phyloP scores from a whole-genome alignment of 1,140 invertebrate species.

The Dinothrombium tinctorium region DNA sequence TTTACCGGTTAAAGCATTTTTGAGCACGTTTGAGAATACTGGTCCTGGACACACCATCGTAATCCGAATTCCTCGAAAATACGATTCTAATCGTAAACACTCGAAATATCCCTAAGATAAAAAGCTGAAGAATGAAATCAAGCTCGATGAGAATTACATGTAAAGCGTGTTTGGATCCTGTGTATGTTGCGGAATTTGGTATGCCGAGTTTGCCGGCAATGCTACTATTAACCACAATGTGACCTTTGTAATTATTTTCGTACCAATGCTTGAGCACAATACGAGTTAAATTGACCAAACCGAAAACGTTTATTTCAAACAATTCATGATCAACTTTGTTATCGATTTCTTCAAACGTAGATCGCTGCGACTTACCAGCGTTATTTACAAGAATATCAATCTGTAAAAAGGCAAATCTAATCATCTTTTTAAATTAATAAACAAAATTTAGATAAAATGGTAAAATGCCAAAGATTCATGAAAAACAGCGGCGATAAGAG shows the following conservation, averaged over 20 bases:
- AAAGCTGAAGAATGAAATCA: not conserved
- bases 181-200: conserved; percentile 50
- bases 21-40: conserved; percentile 41
- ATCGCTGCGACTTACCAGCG: conserved; percentile 53
- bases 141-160: conserved; percentile 31
- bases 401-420: conserved; percentile 19
- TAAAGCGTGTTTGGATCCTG: conserved; percentile 45
- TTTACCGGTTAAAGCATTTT: conserved; percentile 37
- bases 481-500: no score
- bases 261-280: conserved; percentile 39
- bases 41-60: conserved; percentile 53
- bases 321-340: conserved; percentile 42
- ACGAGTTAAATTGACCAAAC: conserved; percentile 39
- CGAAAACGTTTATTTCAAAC: conserved; percentile 60
- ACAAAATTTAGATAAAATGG: no score
- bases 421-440: no score
- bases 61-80: conserved; percentile 30
- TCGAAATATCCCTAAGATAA: conserved; percentile 12
- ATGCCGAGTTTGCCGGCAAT: conserved; percentile 37
- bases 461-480: no score
- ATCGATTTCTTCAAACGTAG: conserved; percentile 41
- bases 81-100: conserved; percentile 5
- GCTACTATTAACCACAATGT: conserved; percentile 46
- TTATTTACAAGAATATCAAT: conserved; percentile 57
- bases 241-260: conserved; percentile 27